Percentiles rank a stretch among this genome's conserved stretches.
phyloP scores from a whole-genome alignment of 2,113 vertebrate species.

The Cyprinus carpio region DNA sequence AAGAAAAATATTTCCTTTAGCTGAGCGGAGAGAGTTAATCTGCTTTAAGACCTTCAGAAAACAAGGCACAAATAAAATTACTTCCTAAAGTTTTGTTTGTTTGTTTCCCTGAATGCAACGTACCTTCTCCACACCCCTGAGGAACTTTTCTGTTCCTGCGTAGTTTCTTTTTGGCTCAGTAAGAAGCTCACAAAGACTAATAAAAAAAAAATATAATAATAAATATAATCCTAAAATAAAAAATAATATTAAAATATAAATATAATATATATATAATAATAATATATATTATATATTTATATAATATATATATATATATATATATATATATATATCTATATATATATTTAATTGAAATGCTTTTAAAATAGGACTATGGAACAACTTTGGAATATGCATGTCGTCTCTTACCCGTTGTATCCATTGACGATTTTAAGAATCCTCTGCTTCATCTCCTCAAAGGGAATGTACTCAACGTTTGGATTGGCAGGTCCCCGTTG shows the following conservation, averaged over 20 bases:
- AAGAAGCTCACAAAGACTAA: slow-evolving; percentile 94
- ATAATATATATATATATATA: no score
- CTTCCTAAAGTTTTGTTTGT: not conserved
- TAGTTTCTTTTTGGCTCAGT: slow-evolving; percentile 96
- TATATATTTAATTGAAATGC: not conserved
- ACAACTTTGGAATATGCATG: not conserved
- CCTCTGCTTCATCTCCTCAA: slow-evolving; percentile 93
- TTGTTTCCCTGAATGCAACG: not conserved
- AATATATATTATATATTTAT: no score
- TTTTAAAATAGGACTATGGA: not conserved
- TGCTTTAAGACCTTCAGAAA: not conserved
- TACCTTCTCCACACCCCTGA: slow-evolving; percentile 97
- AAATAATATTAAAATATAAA: no score
- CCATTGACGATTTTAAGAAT: slow-evolving; percentile 96
- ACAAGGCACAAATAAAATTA: not conserved
- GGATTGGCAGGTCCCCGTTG: slow-evolving; percentile 87
- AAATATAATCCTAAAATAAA: no score
- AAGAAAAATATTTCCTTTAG: not conserved
- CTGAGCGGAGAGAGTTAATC: not conserved
- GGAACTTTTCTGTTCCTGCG: slow-evolving; percentile 94
- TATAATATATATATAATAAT: no score
- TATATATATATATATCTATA: not conserved
- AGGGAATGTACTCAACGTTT: slow-evolving; percentile 94
- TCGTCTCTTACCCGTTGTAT: slow-evolving; percentile 88
- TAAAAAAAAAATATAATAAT: no score